A percentile compares a stretch with the other conserved stretches of the same genome.
phyloP scores from a whole-genome alignment of 1,140 invertebrate species.

The Drosophila ironensis region DNA sequence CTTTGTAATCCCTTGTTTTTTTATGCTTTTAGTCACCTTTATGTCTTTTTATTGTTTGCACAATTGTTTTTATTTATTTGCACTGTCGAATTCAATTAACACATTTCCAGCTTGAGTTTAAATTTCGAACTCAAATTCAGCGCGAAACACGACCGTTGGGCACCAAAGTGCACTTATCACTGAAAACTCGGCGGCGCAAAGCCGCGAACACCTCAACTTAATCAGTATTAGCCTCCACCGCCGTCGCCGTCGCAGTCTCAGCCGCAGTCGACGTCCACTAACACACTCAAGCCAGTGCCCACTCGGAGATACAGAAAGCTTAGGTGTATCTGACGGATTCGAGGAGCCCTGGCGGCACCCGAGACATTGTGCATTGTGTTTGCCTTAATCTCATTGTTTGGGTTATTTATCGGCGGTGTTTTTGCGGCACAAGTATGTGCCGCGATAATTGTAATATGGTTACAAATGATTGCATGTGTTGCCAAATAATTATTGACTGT shows the following conservation, averaged over 20 bases:
- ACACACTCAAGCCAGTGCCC: not conserved
- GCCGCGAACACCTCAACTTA: conserved; percentile 53
- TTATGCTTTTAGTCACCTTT: conserved; percentile 7
- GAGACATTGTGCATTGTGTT: conserved; percentile 14
- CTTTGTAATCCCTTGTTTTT: no score
- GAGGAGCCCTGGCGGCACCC: conserved; percentile 23
- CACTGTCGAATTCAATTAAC: not conserved
- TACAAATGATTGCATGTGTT: conserved; percentile 48
- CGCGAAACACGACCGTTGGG: conserved; percentile 34
- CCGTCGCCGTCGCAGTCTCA: not conserved
- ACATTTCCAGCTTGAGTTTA: conserved; percentile 2
- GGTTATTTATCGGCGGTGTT: not conserved
- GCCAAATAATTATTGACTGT: conserved; percentile 56
- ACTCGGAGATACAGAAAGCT: conserved; percentile 10
- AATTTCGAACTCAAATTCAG: conserved; percentile 2
- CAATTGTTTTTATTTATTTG: not conserved
- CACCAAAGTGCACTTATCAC: conserved; percentile 64
- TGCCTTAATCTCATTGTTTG: conserved; percentile 27
- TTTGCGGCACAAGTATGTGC: no score
- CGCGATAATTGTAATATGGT: conserved; percentile 50
- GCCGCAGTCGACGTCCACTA: conserved; percentile 5
- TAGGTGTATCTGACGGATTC: conserved; percentile 14
- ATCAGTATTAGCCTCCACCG: conserved; percentile 28
- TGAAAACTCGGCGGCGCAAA: conserved; percentile 34
- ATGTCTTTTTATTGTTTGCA: conserved; percentile 1